Evolutionary conservation across 2,888 invertebrate species (phyloP).

Genomic region (Megaustenia siamemsis): DNA sequence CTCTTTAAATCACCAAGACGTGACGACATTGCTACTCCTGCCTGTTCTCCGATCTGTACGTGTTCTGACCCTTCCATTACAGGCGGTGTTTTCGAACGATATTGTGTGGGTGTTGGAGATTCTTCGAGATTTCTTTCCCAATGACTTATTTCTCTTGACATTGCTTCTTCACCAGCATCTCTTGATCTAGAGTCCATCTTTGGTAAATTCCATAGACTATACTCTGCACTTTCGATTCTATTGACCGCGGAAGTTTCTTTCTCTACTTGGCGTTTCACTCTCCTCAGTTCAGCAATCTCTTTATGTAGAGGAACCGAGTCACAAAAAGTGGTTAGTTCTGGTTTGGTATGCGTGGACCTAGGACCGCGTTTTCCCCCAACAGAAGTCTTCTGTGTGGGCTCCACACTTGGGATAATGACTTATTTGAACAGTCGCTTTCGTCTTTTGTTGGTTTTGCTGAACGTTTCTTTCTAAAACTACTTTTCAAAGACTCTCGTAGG

Average conservation of each 20-base stretch:
- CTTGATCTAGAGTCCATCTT: slow-evolving; percentile 47
- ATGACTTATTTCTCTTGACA: slow-evolving; percentile 62
- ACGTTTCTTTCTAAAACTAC: background rate
- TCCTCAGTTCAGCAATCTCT: slow-evolving; percentile 40
- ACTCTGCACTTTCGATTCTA: slow-evolving; percentile 4
- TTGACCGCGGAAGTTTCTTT: slow-evolving; percentile 60
- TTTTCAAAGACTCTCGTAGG: background rate
- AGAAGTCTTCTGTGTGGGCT: background rate
- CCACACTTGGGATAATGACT: background rate
- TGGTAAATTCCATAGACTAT: background rate
- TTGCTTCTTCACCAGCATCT: slow-evolving; percentile 67
- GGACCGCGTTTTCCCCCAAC: background rate
- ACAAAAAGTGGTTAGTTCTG: slow-evolving; percentile 28
- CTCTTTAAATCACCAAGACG: background rate
- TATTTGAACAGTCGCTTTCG: background rate
- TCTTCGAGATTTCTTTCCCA: slow-evolving; percentile 47
- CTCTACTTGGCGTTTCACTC: slow-evolving; percentile 57
- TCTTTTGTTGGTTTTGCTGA: background rate
- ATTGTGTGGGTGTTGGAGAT: slow-evolving; percentile 47
- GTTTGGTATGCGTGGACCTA: background rate
- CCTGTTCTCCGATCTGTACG: slow-evolving; percentile 12
- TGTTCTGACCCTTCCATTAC: slow-evolving; percentile 58
- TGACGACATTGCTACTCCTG: background rate
- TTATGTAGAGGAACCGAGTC: slow-evolving; percentile 48
- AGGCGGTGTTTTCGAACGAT: slow-evolving; percentile 55